A percentile compares a stretch with the other conserved stretches of the same genome.
These are phyloP conservation scores for Hyalella azteca DNA, from an alignment of 2,888 invertebrate species.

Conservation along the genomic window DNA sequence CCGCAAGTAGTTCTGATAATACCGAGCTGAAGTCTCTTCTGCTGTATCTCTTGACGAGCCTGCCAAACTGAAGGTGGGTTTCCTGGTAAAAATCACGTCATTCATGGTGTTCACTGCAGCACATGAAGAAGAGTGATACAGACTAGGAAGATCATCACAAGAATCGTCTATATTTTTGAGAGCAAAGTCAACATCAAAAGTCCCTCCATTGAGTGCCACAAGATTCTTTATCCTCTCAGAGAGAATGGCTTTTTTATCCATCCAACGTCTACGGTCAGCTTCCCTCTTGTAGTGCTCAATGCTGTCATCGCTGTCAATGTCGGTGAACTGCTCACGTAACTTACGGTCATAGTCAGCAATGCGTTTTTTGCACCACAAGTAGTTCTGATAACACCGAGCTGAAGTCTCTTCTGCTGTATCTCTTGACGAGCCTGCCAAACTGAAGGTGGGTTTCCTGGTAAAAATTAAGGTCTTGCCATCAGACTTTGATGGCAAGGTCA, in stretches of 20 bases:
- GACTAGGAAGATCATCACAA: neutral
- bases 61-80: constrained; percentile 6
- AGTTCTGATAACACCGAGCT: constrained; percentile 5
- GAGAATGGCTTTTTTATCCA: constrained; percentile 6
- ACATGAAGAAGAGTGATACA: neutral
- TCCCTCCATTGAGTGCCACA: neutral
- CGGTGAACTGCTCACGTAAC: neutral
- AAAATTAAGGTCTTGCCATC: too few relatives aligned
- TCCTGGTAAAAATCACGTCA: too few relatives aligned
- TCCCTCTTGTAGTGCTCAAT: neutral
- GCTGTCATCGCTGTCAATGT: neutral
- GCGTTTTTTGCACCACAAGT: constrained; percentile 6
- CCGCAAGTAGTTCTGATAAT: constrained; percentile 19
- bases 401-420: constrained; percentile 16
- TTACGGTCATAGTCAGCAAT: constrained; percentile 7
- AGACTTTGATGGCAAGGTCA: too few relatives aligned
- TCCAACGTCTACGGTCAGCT: constrained; percentile 16
- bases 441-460: too few relatives aligned
- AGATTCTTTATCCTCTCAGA: neutral
- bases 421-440: neutral
- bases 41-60: constrained; percentile 8
- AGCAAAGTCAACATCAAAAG: neutral
- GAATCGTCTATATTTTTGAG: neutral
- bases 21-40: neutral
- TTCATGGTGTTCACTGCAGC: neutral